These are phyloP conservation scores for Pollimyrus isidori DNA, from an alignment of 2,113 vertebrate species.

Conservation along the genomic window DNA sequence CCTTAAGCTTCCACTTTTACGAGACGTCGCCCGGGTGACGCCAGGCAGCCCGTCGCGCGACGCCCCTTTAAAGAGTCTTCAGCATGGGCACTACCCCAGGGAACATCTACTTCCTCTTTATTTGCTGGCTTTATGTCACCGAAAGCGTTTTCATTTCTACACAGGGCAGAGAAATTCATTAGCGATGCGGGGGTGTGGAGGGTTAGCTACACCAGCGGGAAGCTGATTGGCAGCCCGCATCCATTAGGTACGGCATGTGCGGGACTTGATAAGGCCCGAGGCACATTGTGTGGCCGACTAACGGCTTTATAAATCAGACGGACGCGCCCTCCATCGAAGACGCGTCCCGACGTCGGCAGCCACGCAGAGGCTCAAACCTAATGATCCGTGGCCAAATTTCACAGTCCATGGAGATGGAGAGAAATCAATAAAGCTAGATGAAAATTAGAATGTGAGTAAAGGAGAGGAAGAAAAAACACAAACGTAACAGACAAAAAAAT, in stretches of 20 bases:
- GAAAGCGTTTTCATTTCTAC: conserved; percentile 24
- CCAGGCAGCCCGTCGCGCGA: conserved; percentile 25
- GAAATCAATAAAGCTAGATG: background rate
- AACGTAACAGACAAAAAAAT: background rate
- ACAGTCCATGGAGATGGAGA: background rate
- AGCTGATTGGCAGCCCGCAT: conserved; percentile 51
- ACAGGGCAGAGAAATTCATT: conserved; percentile 50
- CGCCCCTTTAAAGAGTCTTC: conserved; percentile 41
- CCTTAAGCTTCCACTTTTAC: conserved; percentile 42
- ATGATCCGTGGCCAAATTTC: conserved; percentile 11
- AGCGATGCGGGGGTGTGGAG: conserved; percentile 30
- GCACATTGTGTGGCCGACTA: conserved; percentile 39
- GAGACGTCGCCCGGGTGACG: conserved; percentile 33
- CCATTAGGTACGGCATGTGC: conserved; percentile 44
- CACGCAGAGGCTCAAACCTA: background rate
- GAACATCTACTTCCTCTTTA: conserved; percentile 46
- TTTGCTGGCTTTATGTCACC: conserved; percentile 32
- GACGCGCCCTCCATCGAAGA: conserved; percentile 3
- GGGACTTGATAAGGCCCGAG: conserved; percentile 44
- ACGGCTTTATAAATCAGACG: conserved; percentile 38
- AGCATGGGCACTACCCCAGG: conserved; percentile 35
- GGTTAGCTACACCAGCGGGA: conserved; percentile 20
- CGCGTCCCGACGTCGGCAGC: background rate
- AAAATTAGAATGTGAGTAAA: background rate
- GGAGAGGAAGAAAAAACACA: background rate